Conservation (phyloP, 2,888 invertebrate genomes). For the Geophilus truncorum region DNA sequence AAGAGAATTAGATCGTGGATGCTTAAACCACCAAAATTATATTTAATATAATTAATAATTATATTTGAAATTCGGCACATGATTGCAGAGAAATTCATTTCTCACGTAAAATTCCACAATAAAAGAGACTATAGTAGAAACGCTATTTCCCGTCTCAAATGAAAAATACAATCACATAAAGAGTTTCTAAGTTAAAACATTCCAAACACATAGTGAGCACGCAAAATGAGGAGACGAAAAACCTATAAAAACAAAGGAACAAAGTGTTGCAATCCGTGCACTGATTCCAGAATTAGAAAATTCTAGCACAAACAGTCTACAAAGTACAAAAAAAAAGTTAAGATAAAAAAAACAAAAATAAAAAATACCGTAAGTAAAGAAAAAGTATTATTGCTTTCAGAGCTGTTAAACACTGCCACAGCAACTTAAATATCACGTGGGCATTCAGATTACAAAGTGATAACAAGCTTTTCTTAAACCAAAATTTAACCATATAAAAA, state of each 20-base stretch:
- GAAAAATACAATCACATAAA: constrained; percentile 9
- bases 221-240: constrained; percentile 21
- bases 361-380: no score
- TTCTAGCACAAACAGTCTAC: background rate
- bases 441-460: background rate
- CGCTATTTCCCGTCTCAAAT: constrained; percentile 15
- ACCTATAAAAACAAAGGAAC: constrained; percentile 27
- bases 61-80: constrained; percentile 12
- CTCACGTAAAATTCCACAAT: background rate
- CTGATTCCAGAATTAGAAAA: constrained; percentile 13
- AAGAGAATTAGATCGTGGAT: background rate
- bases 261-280: constrained; percentile 27
- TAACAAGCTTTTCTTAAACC: no score
- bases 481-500: no score
- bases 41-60: no score
- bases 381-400: background rate
- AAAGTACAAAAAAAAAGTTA: background rate
- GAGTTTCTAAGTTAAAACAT: constrained; percentile 27
- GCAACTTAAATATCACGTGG: background rate
- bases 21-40: constrained; percentile 1
- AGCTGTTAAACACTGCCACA: background rate
- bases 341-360: background rate
- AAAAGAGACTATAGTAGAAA: background rate
- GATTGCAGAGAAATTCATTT: constrained; percentile 10
- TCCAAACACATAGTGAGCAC: constrained; percentile 24